Percentiles rank a stretch among this genome's conserved stretches.
These are phyloP conservation scores for Geotrupes spiniger DNA, from an alignment of 2,888 invertebrate species.

Conservation along the genomic window DNA sequence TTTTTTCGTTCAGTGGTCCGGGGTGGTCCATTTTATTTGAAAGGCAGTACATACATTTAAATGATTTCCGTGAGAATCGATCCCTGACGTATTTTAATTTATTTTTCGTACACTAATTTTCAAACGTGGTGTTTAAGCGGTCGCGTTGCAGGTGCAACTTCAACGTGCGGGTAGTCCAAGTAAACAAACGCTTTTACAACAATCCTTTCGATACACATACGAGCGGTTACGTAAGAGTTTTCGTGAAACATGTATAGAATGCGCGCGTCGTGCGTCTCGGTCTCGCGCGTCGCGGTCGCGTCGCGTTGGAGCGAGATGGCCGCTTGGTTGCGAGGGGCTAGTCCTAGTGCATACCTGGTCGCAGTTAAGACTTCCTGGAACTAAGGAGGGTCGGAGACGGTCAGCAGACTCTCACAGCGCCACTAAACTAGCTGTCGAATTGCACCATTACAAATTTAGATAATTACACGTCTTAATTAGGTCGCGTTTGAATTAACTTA, in stretches of 20 bases:
- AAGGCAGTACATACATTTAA: no score
- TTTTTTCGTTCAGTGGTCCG: no score
- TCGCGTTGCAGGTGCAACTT: background rate
- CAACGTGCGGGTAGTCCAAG: background rate
- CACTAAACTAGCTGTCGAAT: constrained; percentile 21
- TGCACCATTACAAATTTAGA: constrained; percentile 19
- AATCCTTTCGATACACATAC: constrained; percentile 17
- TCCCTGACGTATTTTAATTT: constrained; percentile 1
- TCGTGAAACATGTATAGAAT: constrained; percentile 19
- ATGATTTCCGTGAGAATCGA: no score
- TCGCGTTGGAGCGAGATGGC: constrained; percentile 30
- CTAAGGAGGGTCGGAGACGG: constrained; percentile 43
- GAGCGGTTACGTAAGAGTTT: constrained; percentile 18
- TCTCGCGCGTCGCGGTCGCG: constrained; percentile 1
- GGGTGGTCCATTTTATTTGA: no score
- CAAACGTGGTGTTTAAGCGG: no score
- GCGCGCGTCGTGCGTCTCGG: constrained; percentile 21
- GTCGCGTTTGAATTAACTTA: no score
- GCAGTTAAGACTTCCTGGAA: constrained; percentile 41
- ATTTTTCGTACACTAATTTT: no score
- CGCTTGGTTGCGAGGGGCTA: constrained; percentile 33
- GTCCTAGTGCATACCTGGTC: constrained; percentile 35
- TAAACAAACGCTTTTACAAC: constrained; percentile 14
- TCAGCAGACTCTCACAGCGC: constrained; percentile 38
- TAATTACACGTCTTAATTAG: constrained; percentile 17